Percentiles rank a stretch among this genome's conserved stretches.
phyloP scores from a whole-genome alignment of 2,888 invertebrate species.

The Stegana nigrithorax region DNA sequence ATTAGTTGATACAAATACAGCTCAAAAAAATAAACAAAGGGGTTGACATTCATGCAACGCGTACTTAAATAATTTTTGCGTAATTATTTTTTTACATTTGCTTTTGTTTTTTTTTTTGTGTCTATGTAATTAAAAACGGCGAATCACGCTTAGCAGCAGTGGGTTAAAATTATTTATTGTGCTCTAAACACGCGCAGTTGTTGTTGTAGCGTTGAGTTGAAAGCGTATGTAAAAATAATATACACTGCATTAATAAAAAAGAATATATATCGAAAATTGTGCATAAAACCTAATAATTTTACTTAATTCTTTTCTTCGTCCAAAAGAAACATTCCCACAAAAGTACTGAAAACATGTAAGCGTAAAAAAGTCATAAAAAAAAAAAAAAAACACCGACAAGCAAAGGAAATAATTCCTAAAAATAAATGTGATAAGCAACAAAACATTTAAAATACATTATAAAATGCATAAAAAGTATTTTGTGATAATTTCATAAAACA shows the following conservation, averaged over 20 bases:
- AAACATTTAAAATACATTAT: background rate
- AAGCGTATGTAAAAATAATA: conserved; percentile 12
- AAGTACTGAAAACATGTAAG: conserved; percentile 34
- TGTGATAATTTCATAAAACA: conserved; percentile 20
- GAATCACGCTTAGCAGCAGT: conserved; percentile 9
- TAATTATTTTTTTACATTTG: background rate
- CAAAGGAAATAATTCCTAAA: conserved; percentile 17
- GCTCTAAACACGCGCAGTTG: conserved; percentile 25
- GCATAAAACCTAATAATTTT: conserved; percentile 11
- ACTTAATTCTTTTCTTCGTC: background rate
- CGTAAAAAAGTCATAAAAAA: conserved; percentile 28
- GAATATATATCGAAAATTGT: conserved; percentile 7
- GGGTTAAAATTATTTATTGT: too few species aligned
- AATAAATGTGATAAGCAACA: background rate
- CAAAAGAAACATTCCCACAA: conserved; percentile 57
- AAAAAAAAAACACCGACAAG: conserved; percentile 18
- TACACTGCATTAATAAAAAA: conserved; percentile 23
- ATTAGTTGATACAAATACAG: too few species aligned
- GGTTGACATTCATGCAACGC: conserved; percentile 10
- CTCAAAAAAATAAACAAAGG: conserved; percentile 14
- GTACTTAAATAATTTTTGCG: conserved; percentile 1
- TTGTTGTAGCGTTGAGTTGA: conserved; percentile 32
- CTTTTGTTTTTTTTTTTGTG: background rate
- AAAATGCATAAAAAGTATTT: background rate
- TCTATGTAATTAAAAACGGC: background rate